phyloP scores from a whole-genome alignment of 2,797 vertebrate species.

The Pygocentrus nattereri region DNA sequence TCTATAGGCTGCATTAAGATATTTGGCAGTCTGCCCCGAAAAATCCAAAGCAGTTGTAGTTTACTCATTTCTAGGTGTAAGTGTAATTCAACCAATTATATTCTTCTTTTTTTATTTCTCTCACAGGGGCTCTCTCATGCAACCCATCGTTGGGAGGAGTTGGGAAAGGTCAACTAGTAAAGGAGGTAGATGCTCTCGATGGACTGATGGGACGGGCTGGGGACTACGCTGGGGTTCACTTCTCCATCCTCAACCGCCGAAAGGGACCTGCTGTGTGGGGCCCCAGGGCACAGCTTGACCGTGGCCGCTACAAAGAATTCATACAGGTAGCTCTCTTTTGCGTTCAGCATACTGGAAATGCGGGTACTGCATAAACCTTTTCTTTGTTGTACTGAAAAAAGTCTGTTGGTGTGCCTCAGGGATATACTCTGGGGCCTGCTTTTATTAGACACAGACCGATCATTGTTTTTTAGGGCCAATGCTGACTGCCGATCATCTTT shows the following conservation, averaged over 20 bases:
- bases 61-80: not conserved
- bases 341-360: no score
- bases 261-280: constrained; percentile 98
- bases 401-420: not conserved
- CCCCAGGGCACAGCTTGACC: constrained; percentile 92
- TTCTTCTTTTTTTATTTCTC: not conserved
- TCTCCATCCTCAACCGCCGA: constrained; percentile 90
- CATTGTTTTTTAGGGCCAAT: no score
- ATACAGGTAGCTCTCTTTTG: constrained; percentile 84
- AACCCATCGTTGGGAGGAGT: constrained; percentile 96
- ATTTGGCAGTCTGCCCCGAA: no score
- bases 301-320: constrained; percentile 84
- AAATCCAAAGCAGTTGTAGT: no score
- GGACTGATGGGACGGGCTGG: constrained; percentile 90
- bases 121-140: constrained; percentile 92
- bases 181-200: constrained; percentile 93
- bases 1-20: no score
- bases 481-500: no score
- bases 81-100: not conserved
- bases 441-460: no score
- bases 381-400: no score
- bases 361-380: not conserved
- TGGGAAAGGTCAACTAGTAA: constrained; percentile 95
- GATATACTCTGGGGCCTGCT: not conserved
- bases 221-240: constrained; percentile 91